Evolutionary conservation across 2,113 vertebrate species (phyloP).

Genomic region (Prionailurus viverrinus): DNA sequence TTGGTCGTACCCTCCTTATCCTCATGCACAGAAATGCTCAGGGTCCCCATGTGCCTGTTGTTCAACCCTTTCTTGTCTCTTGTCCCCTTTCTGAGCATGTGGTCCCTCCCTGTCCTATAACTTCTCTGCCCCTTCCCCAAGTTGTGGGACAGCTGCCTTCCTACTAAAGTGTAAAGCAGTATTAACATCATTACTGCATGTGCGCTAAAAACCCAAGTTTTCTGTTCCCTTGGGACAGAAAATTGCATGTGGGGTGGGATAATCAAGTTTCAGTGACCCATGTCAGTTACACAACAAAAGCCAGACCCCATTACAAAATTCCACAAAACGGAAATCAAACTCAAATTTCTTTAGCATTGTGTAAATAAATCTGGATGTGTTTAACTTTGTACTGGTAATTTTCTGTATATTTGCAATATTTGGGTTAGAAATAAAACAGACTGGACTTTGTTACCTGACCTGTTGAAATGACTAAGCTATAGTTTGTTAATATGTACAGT

Average conservation of each 20-base stretch:
- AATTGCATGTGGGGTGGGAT: constrained; percentile 79
- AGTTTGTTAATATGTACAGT: constrained; percentile 57
- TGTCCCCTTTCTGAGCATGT: constrained; percentile 77
- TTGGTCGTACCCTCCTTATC: not conserved
- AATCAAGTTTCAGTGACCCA: constrained; percentile 68
- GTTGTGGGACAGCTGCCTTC: constrained; percentile 54
- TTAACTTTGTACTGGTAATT: constrained; percentile 86
- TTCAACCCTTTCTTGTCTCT: constrained; percentile 13
- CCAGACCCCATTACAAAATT: constrained; percentile 73
- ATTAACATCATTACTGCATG: constrained; percentile 78
- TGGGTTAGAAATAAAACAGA: constrained; percentile 86
- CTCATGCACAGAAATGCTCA: constrained; percentile 80
- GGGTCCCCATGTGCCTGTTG: constrained; percentile 77
- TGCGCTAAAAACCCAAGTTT: constrained; percentile 54
- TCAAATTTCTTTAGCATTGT: constrained; percentile 80
- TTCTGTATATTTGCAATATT: constrained; percentile 88
- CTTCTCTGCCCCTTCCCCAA: constrained; percentile 19
- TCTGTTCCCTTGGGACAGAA: constrained; percentile 61
- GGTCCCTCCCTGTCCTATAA: not conserved
- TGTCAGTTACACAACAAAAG: constrained; percentile 75
- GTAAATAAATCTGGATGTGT: constrained; percentile 86
- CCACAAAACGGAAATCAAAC: constrained; percentile 71
- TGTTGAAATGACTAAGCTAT: constrained; percentile 69
- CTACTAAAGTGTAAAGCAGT: constrained; percentile 67
- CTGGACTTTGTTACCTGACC: constrained; percentile 79